Evolutionary conservation across 2,888 invertebrate genomes (phyloP).

Genomic region (Cactoblastis cactorum): DNA sequence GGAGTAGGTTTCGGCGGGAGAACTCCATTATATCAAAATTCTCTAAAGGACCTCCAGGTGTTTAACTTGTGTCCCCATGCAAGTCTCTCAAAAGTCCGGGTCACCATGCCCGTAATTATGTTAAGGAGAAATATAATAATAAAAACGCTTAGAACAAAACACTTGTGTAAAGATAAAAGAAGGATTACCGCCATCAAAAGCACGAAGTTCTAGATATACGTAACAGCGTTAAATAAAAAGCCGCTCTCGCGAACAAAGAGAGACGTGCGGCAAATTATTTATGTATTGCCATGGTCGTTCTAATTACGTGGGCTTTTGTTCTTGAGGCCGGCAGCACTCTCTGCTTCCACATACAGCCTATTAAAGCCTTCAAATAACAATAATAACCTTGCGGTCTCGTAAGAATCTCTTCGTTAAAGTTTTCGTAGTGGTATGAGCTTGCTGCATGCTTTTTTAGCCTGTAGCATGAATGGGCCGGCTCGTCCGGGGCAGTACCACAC

Average conservation of each 20-base stretch:
- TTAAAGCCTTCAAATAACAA: slow-evolving; percentile 52
- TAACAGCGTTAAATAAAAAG: slow-evolving; percentile 74
- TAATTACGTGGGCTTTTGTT: slow-evolving; percentile 78
- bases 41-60: too few relatives aligned
- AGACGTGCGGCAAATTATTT: slow-evolving; percentile 78
- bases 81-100: too few relatives aligned
- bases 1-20: too few relatives aligned
- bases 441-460: too few relatives aligned
- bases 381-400: slow-evolving; percentile 51
- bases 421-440: slow-evolving; percentile 9
- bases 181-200: slow-evolving; percentile 62
- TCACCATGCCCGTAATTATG: too few relatives aligned
- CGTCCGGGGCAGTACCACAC: too few relatives aligned
- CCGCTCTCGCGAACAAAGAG: slow-evolving; percentile 69
- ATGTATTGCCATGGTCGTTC: slow-evolving; percentile 75
- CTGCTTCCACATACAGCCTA: slow-evolving; percentile 43
- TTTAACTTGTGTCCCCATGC: too few relatives aligned
- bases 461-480: too few relatives aligned
- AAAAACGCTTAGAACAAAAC: slow-evolving; percentile 32
- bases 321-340: slow-evolving; percentile 52
- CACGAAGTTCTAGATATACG: slow-evolving; percentile 67
- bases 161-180: slow-evolving; percentile 50
- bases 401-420: slow-evolving; percentile 45
- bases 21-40: too few relatives aligned
- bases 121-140: too few relatives aligned